Base-by-base conservation (phyloP, 2,113 vertebrate genomes). In the Numenius arquata region DNA sequence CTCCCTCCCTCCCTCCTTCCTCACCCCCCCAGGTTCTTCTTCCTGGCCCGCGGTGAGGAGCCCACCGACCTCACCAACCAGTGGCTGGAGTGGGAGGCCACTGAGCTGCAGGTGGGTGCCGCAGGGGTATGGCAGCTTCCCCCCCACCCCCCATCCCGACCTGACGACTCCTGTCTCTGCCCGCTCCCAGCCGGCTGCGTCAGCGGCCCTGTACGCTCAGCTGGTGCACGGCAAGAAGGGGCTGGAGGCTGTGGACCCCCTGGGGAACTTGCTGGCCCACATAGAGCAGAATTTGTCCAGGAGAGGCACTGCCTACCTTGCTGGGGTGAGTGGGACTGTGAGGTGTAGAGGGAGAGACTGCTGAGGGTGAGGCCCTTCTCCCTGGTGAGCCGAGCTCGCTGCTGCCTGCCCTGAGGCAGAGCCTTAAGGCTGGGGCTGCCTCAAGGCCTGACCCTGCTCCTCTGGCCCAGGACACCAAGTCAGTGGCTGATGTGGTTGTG, bases 71-170 rank as follows among this genome's bases (percentile, higher is more conserved):
- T 98, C 52, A 98, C 95, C 67, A 98, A 98, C 65, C 99, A 99
- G 86, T 99, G 99, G 98, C 97, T 99, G 77, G 99, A 99, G 97
- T 99, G 99, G 99, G 99, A 99, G 89, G 97, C 98, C 14, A 98
- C 98, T 9, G 98, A 99, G 79, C 98, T 99, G 36, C 99, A 99
- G 99, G 99, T 99, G 85, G 74, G 87, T 52, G 27, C 9, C 38
- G 9, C 21, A 4, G 27, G 22, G 27, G 13, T 7, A 6, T 5
- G 14, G n/a, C 4, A 5, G 13, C 22, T 13, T 3, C 27, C 32
- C 12, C 12, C 43, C 38, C n/a, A 15, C 38, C 4, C 16, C 6
- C 18, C 18, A 13, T 16, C 38, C 62, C 38, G 30, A 29, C 17
- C 48, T 50, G 53, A 30, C 8, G 8, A 8, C 7, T 15, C 11